These are phyloP conservation scores for Pentamera pediparva DNA, from an alignment of 53 echinoderm and acorn worm genomes.

Conservation along the genomic window DNA sequence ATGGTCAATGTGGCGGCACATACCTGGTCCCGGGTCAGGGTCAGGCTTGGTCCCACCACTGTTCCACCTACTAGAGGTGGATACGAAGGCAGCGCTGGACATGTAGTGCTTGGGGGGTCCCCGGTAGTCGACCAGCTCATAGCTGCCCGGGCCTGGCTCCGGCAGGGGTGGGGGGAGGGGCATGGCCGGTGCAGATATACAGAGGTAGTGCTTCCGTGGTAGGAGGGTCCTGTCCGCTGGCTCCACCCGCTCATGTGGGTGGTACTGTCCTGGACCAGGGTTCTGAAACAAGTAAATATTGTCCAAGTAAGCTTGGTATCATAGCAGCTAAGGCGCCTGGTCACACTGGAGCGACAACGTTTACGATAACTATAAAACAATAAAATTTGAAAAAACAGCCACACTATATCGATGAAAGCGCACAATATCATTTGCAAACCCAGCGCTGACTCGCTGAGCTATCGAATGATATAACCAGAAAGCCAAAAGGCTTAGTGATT, in stretches of 20 bases:
- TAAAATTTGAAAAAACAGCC: neutral
- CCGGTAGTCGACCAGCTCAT: slow-evolving; percentile 82
- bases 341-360: too few relatives aligned
- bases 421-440: too few relatives aligned
- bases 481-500: too few relatives aligned
- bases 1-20: neutral
- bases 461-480: neutral
- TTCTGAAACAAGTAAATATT: slow-evolving; percentile 40
- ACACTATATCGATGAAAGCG: too few relatives aligned
- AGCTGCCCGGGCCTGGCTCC: slow-evolving; percentile 88
- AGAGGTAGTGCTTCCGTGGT: slow-evolving; percentile 96
- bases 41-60: slow-evolving; percentile 43
- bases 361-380: neutral
- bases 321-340: neutral
- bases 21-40: slow-evolving; percentile 85
- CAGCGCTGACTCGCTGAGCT: too few relatives aligned
- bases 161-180: slow-evolving; percentile 90
- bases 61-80: slow-evolving; percentile 86
- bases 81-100: slow-evolving; percentile 93
- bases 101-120: slow-evolving; percentile 91
- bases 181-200: slow-evolving; percentile 99
- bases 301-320: too few relatives aligned
- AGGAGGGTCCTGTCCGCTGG: slow-evolving; percentile 55
- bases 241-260: slow-evolving; percentile 74
- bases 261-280: slow-evolving; percentile 94